Percentiles rank a stretch among this genome's conserved stretches.
phyloP scores from a whole-genome alignment of 2,888 invertebrate species.

The Pyrocoelia pectoralis region DNA sequence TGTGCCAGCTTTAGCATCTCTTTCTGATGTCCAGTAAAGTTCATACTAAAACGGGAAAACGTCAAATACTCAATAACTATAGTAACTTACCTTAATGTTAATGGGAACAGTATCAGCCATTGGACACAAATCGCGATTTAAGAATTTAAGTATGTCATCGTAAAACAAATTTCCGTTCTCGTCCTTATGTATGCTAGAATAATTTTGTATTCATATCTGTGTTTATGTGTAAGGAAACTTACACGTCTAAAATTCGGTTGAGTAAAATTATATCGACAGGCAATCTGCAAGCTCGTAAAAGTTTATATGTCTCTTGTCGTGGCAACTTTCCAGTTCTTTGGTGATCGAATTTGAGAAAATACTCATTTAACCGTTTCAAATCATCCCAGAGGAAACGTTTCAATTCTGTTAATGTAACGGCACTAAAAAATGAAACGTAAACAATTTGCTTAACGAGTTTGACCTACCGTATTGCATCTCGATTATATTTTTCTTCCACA shows the following conservation, averaged over 20 bases:
- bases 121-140: conserved; percentile 71
- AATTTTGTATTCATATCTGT: conserved; percentile 16
- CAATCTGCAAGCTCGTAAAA: conserved; percentile 73
- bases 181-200: conserved; percentile 70
- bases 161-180: conserved; percentile 71
- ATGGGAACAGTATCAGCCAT: conserved; percentile 61
- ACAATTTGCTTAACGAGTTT: conserved; percentile 49
- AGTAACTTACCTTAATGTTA: conserved; percentile 60
- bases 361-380: conserved; percentile 67
- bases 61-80: neutral
- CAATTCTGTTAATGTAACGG: conserved; percentile 76
- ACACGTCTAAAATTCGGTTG: conserved; percentile 75
- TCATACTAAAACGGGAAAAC: conserved; percentile 53
- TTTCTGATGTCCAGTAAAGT: conserved; percentile 61
- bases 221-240: conserved; percentile 45
- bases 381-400: conserved; percentile 79
- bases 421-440: conserved; percentile 48
- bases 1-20: conserved; percentile 56
- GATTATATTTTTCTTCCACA: conserved; percentile 58
- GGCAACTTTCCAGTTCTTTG: conserved; percentile 66
- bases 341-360: conserved; percentile 66
- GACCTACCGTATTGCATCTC: conserved; percentile 61
- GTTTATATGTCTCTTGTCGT: conserved; percentile 67
- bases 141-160: conserved; percentile 73
- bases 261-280: conserved; percentile 74